These are phyloP conservation scores for Bovichtus diacanthus DNA, from an alignment of 2,797 vertebrate species.

Conservation along the genomic window DNA sequence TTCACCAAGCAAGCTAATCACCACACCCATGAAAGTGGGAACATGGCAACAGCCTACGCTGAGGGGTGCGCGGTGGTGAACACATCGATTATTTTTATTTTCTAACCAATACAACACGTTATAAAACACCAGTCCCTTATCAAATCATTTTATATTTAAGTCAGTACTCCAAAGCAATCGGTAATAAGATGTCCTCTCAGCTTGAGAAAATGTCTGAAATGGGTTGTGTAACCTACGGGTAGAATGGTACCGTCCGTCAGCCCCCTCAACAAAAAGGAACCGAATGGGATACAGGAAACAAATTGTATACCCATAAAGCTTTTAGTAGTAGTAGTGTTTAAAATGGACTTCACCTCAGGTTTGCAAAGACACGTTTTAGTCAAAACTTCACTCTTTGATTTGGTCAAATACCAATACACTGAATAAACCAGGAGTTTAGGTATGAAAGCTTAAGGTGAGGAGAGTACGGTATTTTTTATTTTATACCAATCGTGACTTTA, in stretches of 20 bases:
- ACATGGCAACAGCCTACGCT: constrained; percentile 85
- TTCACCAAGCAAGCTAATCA: constrained; percentile 84
- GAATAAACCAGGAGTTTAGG: background rate
- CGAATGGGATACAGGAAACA: constrained; percentile 85
- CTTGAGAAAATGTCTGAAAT: background rate
- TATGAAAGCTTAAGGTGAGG: background rate
- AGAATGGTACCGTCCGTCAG: constrained; percentile 82
- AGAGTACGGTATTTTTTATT: background rate
- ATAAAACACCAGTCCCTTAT: rapidly evolving
- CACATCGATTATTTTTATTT: background rate
- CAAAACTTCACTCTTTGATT: background rate
- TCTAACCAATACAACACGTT: background rate
- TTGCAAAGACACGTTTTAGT: constrained; percentile 5
- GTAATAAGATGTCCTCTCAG: rapidly evolving
- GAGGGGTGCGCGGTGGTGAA: constrained; percentile 65
- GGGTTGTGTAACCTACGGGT: constrained; percentile 28
- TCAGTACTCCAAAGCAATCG: rapidly evolving
- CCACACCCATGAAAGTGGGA: constrained; percentile 90
- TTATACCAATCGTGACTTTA: background rate
- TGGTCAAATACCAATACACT: background rate
- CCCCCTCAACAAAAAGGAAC: constrained; percentile 82
- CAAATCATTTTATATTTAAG: rapidly evolving
- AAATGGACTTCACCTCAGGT: constrained; percentile 5
- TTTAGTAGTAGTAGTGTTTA: constrained; percentile 2
- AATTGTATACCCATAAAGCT: constrained; percentile 61